Conservation (phyloP, 2,797 vertebrate genomes). For the Phrynocephalus forsythii region DNA sequence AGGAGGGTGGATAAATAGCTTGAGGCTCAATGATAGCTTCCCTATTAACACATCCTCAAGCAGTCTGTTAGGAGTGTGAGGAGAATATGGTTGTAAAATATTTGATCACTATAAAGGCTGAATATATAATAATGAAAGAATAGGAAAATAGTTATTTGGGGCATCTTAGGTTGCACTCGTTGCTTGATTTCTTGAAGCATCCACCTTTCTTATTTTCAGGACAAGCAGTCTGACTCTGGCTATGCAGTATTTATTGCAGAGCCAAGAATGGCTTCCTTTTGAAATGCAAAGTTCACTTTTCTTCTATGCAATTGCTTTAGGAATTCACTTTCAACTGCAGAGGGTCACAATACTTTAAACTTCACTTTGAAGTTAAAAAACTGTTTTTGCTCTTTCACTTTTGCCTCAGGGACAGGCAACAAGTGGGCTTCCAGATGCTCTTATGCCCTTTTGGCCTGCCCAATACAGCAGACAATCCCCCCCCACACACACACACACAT, state of each 20-base stretch:
- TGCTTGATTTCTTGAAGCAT: slow-evolving; percentile 36
- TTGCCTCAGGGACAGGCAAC: slow-evolving; percentile 7
- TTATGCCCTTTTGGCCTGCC: background rate
- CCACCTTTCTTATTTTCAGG: slow-evolving; percentile 44
- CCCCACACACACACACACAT: no score
- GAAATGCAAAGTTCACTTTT: slow-evolving; percentile 42
- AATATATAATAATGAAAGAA: background rate
- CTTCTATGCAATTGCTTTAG: slow-evolving; percentile 49
- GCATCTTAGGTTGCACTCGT: background rate
- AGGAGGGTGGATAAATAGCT: background rate
- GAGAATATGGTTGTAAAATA: background rate
- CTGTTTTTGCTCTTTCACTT: slow-evolving; percentile 10
- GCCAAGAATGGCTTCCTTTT: slow-evolving; percentile 38
- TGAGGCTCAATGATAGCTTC: background rate
- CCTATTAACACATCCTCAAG: background rate
- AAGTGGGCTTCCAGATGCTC: background rate
- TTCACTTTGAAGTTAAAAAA: slow-evolving; percentile 21
- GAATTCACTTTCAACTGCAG: slow-evolving; percentile 40
- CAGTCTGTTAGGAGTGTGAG: background rate
- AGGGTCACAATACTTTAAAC: slow-evolving; percentile 41
- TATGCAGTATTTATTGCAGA: slow-evolving; percentile 40
- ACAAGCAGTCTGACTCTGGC: slow-evolving; percentile 22
- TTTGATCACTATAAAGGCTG: background rate
- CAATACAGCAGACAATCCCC: background rate
- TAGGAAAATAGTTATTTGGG: slow-evolving; percentile 17